These are phyloP conservation scores for Ditylenchus weischeri DNA, from an alignment of 2,888 invertebrate genomes.

Conservation along the genomic window DNA sequence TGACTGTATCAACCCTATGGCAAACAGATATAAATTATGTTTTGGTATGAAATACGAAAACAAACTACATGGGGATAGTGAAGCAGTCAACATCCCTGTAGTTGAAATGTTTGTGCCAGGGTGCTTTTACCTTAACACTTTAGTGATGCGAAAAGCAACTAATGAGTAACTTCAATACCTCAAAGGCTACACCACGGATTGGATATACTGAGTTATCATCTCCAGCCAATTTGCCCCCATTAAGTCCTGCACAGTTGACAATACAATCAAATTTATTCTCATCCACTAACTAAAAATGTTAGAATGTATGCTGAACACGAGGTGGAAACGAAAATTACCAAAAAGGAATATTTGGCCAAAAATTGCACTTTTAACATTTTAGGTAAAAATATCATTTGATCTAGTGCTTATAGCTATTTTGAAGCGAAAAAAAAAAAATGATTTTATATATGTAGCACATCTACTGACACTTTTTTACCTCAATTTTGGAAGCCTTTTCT, in stretches of 20 bases:
- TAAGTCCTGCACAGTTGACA: conserved; percentile 62
- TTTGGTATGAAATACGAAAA: background rate
- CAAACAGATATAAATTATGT: too few species aligned
- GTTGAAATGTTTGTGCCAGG: conserved; percentile 16
- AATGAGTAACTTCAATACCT: conserved; percentile 23
- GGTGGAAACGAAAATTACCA: conserved; percentile 23
- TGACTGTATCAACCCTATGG: conserved; percentile 23
- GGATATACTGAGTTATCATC: conserved; percentile 58
- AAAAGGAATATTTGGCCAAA: conserved; percentile 30
- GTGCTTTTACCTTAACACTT: background rate
- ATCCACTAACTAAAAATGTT: conserved; percentile 18
- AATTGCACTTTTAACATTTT: conserved; percentile 25
- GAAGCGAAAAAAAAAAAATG: too few species aligned
- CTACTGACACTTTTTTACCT: too few species aligned
- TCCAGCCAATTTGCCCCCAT: conserved; percentile 59
- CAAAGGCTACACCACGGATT: conserved; percentile 44
- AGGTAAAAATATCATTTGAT: too few species aligned
- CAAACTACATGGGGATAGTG: conserved; percentile 15
- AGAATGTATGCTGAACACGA: conserved; percentile 23
- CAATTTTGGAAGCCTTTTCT: too few species aligned
- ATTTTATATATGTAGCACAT: too few species aligned
- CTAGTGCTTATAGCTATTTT: too few species aligned
- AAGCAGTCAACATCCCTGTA: conserved; percentile 8
- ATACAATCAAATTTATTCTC: conserved; percentile 58
- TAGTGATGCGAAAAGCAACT: background rate